Evolutionary conservation across 2,113 vertebrate genomes (phyloP).

Genomic region (Cololabis saira): DNA sequence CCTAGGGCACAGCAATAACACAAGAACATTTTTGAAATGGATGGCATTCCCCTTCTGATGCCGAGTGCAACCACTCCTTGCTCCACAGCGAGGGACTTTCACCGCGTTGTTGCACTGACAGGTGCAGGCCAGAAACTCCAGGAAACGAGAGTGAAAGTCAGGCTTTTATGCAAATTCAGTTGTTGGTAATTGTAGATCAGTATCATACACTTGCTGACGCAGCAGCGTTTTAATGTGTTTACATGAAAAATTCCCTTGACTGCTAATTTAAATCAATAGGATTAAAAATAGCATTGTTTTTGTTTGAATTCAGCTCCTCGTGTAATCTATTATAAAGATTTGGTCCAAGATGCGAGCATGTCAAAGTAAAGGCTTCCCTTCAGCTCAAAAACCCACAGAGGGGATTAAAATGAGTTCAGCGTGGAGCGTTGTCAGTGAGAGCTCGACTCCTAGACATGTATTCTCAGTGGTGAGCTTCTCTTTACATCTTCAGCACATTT

Average conservation of each 20-base stretch:
- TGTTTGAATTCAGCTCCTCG: slow-evolving; percentile 30
- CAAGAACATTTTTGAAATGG: slow-evolving; percentile 57
- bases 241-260: slow-evolving; percentile 1
- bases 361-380: slow-evolving; percentile 21
- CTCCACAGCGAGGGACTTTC: slow-evolving; percentile 11
- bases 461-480: slow-evolving; percentile 17
- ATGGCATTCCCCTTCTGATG: slow-evolving; percentile 27
- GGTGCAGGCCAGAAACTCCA: background rate
- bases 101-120: background rate
- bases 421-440: background rate
- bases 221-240: background rate
- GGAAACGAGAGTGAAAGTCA: background rate
- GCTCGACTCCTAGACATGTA: slow-evolving; percentile 46
- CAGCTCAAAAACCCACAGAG: background rate
- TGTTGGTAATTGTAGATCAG: too few species aligned
- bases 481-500: background rate
- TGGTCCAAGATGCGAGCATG: slow-evolving; percentile 7
- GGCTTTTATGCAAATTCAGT: background rate
- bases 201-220: too few species aligned
- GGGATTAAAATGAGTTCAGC: slow-evolving; percentile 17
- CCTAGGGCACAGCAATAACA: slow-evolving; percentile 33
- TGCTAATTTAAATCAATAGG: slow-evolving; percentile 41
- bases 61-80: slow-evolving; percentile 2
- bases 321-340: slow-evolving; percentile 40
- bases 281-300: slow-evolving; percentile 8